These are phyloP conservation scores for Hyperopisus bebe DNA, from an alignment of 2,113 vertebrate genomes.

Conservation along the genomic window DNA sequence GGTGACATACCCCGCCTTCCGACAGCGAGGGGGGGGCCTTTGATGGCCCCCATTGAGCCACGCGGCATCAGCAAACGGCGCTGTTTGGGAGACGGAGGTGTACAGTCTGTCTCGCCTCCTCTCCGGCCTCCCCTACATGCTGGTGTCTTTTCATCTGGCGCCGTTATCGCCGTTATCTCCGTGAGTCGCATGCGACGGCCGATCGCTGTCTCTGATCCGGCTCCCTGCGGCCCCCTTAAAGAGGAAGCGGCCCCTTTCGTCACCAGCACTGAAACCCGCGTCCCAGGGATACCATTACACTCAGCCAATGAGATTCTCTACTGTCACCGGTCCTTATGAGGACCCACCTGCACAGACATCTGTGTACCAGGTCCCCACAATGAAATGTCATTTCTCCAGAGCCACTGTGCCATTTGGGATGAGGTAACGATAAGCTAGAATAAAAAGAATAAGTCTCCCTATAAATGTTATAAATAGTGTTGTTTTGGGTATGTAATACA, in stretches of 20 bases:
- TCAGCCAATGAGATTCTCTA: not conserved
- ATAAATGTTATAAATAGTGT: not conserved
- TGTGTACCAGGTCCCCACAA: not conserved
- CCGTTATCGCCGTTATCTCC: constrained; percentile 55
- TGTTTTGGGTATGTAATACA: not conserved
- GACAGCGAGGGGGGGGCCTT: constrained; percentile 36
- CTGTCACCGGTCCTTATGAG: not conserved
- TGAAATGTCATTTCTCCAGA: not conserved
- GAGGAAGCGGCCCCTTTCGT: not conserved
- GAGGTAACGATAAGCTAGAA: not conserved
- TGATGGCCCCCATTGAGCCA: constrained; percentile 66
- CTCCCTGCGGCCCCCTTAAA: not conserved
- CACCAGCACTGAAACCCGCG: not conserved
- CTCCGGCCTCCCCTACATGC: constrained; percentile 51
- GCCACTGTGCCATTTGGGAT: not conserved
- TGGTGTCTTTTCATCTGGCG: constrained; percentile 65
- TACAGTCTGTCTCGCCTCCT: constrained; percentile 52
- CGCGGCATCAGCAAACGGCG: constrained; percentile 52
- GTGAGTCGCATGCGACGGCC: constrained; percentile 57
- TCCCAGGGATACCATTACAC: not conserved
- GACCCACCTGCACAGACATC: not conserved
- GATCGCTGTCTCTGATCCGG: constrained; percentile 18
- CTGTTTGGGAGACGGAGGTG: constrained; percentile 58
- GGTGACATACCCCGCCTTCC: constrained; percentile 38
- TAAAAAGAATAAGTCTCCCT: not conserved